Conservation (phyloP, 2,888 invertebrate genomes). For the Sceliomorpha sp. region DNA sequence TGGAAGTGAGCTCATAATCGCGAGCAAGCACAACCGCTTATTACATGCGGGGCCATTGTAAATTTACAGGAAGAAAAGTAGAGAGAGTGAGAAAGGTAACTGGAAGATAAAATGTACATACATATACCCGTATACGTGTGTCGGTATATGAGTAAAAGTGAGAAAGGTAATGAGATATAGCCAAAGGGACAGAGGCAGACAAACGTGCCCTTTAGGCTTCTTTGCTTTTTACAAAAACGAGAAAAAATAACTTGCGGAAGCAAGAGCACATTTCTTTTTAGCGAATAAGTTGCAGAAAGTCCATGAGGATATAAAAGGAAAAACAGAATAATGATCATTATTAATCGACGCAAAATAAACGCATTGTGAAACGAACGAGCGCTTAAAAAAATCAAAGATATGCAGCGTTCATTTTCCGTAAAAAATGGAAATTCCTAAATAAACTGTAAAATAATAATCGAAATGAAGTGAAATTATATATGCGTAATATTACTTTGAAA, state of each 20-base stretch:
- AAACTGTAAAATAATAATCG: too few species aligned
- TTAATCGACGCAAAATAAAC: too few species aligned
- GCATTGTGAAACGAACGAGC: too few species aligned
- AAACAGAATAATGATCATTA: too few species aligned
- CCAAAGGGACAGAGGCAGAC: conserved; percentile 62
- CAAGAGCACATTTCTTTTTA: too few species aligned
- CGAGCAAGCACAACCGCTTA: conserved; percentile 65
- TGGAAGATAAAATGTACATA: conserved; percentile 18
- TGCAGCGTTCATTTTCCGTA: too few species aligned
- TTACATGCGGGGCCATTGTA: conserved; percentile 68
- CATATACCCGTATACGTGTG: conserved; percentile 22
- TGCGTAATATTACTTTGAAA: background rate
- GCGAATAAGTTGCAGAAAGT: too few species aligned
- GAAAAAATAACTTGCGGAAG: background rate
- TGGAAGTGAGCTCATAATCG: conserved; percentile 69
- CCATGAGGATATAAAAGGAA: too few species aligned
- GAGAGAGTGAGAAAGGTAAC: conserved; percentile 23
- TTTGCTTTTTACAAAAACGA: conserved; percentile 28
- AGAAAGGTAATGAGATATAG: conserved; percentile 35
- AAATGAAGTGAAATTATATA: too few species aligned
- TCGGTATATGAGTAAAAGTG: conserved; percentile 8
- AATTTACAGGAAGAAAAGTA: conserved; percentile 59
- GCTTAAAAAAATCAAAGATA: too few species aligned
- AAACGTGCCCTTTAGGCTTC: conserved; percentile 53
- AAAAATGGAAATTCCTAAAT: too few species aligned